Percentiles rank a stretch among this genome's conserved stretches.
Evolutionary conservation across 64 coral and sea anemone species (phyloP).

Genomic region (Montipora foliosa): DNA sequence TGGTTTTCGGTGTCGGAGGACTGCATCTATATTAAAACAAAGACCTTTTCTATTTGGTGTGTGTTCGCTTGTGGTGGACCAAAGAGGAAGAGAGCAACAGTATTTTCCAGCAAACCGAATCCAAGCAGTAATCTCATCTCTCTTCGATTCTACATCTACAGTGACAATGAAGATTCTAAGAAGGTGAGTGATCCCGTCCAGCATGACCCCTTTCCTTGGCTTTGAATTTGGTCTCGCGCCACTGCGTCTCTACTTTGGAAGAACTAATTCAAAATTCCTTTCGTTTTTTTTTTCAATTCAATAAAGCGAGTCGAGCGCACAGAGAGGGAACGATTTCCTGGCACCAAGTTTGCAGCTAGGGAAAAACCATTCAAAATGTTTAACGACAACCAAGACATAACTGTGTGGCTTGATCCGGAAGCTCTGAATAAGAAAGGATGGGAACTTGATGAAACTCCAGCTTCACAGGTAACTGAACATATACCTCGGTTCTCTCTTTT

Average conservation of each 20-base stretch:
- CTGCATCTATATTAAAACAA: constrained; percentile 15
- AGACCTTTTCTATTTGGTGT: constrained; percentile 17
- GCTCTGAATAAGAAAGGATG: neutral
- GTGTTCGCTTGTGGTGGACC: constrained; percentile 15
- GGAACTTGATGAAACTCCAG: neutral
- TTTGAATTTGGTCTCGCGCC: too few relatives aligned
- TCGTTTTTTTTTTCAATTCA: neutral
- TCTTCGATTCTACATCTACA: constrained; percentile 34
- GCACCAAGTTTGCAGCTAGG: neutral
- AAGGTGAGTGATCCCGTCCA: neutral
- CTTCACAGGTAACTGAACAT: neutral
- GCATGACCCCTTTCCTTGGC: neutral
- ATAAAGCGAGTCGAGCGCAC: neutral
- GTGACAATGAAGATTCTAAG: constrained; percentile 35
- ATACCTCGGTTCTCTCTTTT: too few relatives aligned
- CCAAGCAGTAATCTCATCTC: neutral
- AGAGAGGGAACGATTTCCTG: neutral
- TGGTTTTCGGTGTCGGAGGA: constrained; percentile 26
- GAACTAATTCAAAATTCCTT: neutral
- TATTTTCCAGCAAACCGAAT: constrained; percentile 1
- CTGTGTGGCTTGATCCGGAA: neutral
- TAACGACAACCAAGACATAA: neutral
- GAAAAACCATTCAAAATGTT: constrained; percentile 15
- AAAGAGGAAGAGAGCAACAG: constrained; percentile 25
- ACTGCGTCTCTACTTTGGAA: too few relatives aligned